These are phyloP conservation scores for Chaunax sp. DNA, from an alignment of 2,797 vertebrate species.

Conservation along the genomic window DNA sequence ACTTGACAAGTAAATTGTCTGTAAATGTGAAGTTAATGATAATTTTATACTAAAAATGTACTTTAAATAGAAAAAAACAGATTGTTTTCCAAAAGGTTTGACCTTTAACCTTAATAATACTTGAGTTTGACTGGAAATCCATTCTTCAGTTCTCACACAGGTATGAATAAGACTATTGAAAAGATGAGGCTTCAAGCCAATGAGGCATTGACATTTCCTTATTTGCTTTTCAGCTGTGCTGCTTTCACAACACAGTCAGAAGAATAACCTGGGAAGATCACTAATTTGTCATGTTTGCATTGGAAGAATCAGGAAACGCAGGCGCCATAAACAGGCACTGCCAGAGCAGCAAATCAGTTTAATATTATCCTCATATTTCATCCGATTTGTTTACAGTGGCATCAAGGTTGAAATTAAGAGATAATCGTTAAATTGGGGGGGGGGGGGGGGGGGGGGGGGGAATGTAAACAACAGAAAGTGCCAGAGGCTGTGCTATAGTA, in stretches of 20 bases:
- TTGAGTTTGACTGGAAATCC: not conserved
- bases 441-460: no score
- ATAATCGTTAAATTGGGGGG: conserved; percentile 47
- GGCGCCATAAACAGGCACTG: conserved; percentile 36
- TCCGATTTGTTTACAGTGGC: conserved; percentile 58
- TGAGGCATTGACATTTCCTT: conserved; percentile 22
- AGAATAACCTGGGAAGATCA: conserved; percentile 63
- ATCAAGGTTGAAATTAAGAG: conserved; percentile 45
- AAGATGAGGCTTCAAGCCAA: conserved; percentile 20
- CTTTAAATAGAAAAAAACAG: no score
- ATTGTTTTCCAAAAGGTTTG: no score
- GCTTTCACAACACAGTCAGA: conserved; percentile 40
- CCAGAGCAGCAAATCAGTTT: conserved; percentile 38
- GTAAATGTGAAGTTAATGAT: no score
- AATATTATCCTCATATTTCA: conserved; percentile 61
- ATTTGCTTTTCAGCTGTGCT: conserved; percentile 22
- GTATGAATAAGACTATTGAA: conserved; percentile 26
- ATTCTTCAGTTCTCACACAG: not conserved
- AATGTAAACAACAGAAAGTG: conserved; percentile 50
- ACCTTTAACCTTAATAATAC: conserved; percentile 13
- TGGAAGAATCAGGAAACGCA: conserved; percentile 57
- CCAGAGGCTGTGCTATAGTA: conserved; percentile 16
- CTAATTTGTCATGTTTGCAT: conserved; percentile 63
- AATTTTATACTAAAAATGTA: no score
- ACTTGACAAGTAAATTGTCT: no score